phyloP scores from a whole-genome alignment of 1,140 invertebrate species.

The Drosophila teissieri region DNA sequence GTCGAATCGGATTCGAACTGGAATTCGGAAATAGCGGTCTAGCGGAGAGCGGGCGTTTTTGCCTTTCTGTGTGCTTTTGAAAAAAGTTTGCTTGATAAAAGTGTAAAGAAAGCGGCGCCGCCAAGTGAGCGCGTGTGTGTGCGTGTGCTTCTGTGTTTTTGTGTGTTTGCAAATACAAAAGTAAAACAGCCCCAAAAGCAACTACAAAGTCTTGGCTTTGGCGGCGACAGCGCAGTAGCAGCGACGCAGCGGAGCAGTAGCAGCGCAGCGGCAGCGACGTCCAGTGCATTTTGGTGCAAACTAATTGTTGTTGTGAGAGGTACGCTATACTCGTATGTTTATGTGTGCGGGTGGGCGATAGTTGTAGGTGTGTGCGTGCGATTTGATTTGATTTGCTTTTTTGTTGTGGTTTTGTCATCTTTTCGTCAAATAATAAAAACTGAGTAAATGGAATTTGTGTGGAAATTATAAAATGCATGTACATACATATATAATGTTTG shows the following conservation, averaged over 20 bases:
- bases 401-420: slow-evolving; percentile 18
- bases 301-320: slow-evolving; percentile 66
- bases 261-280: slow-evolving; percentile 25
- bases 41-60: slow-evolving; percentile 11
- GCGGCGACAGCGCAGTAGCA: slow-evolving; percentile 19
- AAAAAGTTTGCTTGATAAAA: slow-evolving; percentile 56
- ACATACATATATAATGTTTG: no score
- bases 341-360: slow-evolving; percentile 7
- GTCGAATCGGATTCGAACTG: slow-evolving; percentile 1
- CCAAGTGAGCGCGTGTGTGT: slow-evolving; percentile 18
- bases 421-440: slow-evolving; percentile 33
- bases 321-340: slow-evolving; percentile 34
- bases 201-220: slow-evolving; percentile 27
- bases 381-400: slow-evolving; percentile 27
- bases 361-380: slow-evolving; percentile 11
- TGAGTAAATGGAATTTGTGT: slow-evolving; percentile 1
- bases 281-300: slow-evolving; percentile 57
- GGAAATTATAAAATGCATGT: neutral
- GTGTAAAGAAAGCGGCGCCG: slow-evolving; percentile 35
- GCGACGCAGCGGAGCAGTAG: slow-evolving; percentile 11
- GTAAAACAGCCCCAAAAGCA: slow-evolving; percentile 24
- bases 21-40: slow-evolving; percentile 4
- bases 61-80: slow-evolving; percentile 31
- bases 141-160: slow-evolving; percentile 20
- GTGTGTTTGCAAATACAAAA: slow-evolving; percentile 56